These are phyloP conservation scores for Lagria hirta DNA, from an alignment of 2,888 invertebrate species.

Conservation along the genomic window DNA sequence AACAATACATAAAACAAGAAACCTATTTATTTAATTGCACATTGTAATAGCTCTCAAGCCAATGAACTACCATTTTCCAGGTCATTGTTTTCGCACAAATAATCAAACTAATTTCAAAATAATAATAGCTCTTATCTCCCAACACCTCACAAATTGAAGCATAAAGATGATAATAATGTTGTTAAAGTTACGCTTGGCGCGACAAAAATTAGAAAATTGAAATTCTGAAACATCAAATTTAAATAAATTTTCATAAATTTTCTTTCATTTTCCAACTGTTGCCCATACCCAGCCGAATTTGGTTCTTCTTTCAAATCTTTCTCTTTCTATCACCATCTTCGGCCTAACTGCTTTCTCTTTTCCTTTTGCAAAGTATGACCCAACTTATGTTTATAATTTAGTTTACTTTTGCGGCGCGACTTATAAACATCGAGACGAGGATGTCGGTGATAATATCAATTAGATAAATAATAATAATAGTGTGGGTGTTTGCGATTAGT, in stretches of 20 bases:
- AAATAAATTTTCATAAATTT: slow-evolving; percentile 5
- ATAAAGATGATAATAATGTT: too few species aligned
- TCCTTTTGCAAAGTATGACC: slow-evolving; percentile 29
- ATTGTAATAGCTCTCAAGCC: too few species aligned
- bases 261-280: slow-evolving; percentile 16
- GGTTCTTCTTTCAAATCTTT: slow-evolving; percentile 26
- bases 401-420: slow-evolving; percentile 29
- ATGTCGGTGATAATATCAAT: too few species aligned
- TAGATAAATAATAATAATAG: slow-evolving; percentile 1
- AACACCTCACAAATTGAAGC: too few species aligned
- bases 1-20: too few species aligned
- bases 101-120: too few species aligned
- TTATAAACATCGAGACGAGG: slow-evolving; percentile 23
- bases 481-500: slow-evolving; percentile 2
- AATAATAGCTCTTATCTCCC: too few species aligned
- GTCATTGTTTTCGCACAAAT: too few species aligned
- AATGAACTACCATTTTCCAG: too few species aligned
- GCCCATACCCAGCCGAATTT: slow-evolving; percentile 16
- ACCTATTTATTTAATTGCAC: too few species aligned
- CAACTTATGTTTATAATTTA: slow-evolving; percentile 31
- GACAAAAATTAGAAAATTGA: too few species aligned
- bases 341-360: slow-evolving; percentile 33
- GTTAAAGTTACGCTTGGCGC: too few species aligned
- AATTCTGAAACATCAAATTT: slow-evolving; percentile 8
- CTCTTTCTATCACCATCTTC: slow-evolving; percentile 33